Evolutionary conservation across 2,113 vertebrate genomes (phyloP).

Genomic region (Oxygymnocypris stewartii): DNA sequence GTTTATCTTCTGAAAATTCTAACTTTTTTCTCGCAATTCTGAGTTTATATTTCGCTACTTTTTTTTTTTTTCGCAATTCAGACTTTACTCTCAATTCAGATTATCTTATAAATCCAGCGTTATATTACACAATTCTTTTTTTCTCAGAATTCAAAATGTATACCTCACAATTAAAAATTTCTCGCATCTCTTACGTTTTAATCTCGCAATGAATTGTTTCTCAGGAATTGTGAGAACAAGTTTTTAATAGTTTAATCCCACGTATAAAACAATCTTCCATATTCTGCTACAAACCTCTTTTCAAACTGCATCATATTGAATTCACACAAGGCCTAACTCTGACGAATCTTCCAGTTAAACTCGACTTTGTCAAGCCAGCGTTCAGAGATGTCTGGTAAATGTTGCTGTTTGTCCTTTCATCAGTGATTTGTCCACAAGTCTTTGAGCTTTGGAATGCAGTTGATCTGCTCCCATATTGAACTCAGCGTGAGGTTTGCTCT

Average conservation of each 20-base stretch:
- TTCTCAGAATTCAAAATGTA: too few relatives aligned
- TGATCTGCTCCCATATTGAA: constrained; percentile 2
- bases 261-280: too few relatives aligned
- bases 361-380: not conserved
- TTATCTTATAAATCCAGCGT: too few relatives aligned
- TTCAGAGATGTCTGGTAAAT: not conserved
- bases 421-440: not conserved
- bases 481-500: constrained; percentile 17
- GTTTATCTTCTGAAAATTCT: too few relatives aligned
- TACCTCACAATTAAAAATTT: too few relatives aligned
- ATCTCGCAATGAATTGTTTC: not conserved
- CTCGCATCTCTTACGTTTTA: too few relatives aligned
- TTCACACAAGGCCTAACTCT: not conserved
- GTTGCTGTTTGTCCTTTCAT: not conserved
- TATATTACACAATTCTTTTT: too few relatives aligned
- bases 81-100: too few relatives aligned
- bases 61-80: too few relatives aligned
- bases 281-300: not conserved
- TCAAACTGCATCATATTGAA: not conserved
- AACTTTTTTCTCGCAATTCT: too few relatives aligned
- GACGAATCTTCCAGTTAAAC: not conserved
- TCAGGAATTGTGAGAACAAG: not conserved
- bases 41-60: too few relatives aligned
- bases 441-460: constrained; percentile 27
- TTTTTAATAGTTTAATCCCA: too few relatives aligned